phyloP scores from a whole-genome alignment of 64 coral and sea anemone genomes.

The Dendronephthya gigantea region DNA sequence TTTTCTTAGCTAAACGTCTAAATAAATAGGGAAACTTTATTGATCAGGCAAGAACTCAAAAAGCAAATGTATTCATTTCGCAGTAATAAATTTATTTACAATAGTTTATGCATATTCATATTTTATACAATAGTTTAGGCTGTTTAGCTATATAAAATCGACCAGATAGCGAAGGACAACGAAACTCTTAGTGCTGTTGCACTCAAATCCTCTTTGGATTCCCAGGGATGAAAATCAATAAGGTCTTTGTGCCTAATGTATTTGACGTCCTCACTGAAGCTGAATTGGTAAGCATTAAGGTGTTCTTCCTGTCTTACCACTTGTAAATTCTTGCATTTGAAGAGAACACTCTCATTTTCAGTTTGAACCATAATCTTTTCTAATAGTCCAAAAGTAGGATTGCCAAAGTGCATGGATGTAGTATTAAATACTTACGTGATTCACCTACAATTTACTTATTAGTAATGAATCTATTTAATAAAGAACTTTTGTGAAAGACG shows the following conservation, averaged over 20 bases:
- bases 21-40: too few relatives aligned
- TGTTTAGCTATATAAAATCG: neutral
- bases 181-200: neutral
- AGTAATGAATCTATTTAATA: too few relatives aligned
- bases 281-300: neutral
- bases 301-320: neutral
- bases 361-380: neutral
- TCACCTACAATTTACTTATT: too few relatives aligned
- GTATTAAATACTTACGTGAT: too few relatives aligned
- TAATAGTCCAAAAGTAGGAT: neutral
- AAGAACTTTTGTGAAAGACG: too few relatives aligned
- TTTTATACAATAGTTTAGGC: neutral
- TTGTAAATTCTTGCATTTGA: neutral
- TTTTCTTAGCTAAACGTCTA: too few relatives aligned
- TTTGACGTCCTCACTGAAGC: neutral
- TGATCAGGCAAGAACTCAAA: too few relatives aligned
- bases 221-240: neutral
- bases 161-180: slow-evolving; percentile 6
- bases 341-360: neutral
- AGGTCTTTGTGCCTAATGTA: neutral
- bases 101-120: too few relatives aligned
- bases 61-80: too few relatives aligned
- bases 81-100: too few relatives aligned
- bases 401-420: neutral
- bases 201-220: neutral